Percentiles rank a stretch among this genome's conserved stretches.
phyloP scores from a whole-genome alignment of 2,888 invertebrate species.

The Brachypalpus laphriformis region DNA sequence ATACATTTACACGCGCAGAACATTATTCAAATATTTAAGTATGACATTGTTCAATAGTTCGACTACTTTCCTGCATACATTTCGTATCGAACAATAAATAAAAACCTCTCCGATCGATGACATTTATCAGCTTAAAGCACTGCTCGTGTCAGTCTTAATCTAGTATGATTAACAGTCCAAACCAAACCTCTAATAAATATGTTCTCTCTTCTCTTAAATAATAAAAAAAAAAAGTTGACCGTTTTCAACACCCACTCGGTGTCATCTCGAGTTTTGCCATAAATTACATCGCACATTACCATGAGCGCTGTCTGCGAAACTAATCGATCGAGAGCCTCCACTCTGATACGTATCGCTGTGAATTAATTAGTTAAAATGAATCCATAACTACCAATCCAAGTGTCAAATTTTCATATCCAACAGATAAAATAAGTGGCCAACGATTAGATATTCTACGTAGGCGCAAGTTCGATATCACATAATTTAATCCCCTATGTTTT shows the following conservation, averaged over 20 bases:
- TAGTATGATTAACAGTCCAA: slow-evolving; percentile 12
- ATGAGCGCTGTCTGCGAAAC: slow-evolving; percentile 5
- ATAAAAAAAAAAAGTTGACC: not conserved
- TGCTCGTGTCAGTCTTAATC: slow-evolving; percentile 21
- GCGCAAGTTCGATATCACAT: slow-evolving; percentile 26
- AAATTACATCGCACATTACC: slow-evolving; percentile 9
- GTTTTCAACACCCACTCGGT: slow-evolving; percentile 18
- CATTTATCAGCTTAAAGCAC: slow-evolving; percentile 8
- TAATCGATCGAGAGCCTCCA: slow-evolving; percentile 4
- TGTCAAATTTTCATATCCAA: slow-evolving; percentile 42
- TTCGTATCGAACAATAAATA: not conserved
- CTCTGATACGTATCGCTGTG: slow-evolving; percentile 11
- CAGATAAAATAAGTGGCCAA: not conserved
- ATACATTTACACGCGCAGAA: not conserved
- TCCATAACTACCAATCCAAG: slow-evolving; percentile 17
- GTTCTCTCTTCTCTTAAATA: slow-evolving; percentile 2
- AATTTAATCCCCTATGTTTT: slow-evolving; percentile 29
- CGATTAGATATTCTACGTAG: slow-evolving; percentile 57
- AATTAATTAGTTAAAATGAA: slow-evolving; percentile 49
- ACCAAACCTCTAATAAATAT: slow-evolving; percentile 2
- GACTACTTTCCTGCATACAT: not conserved
- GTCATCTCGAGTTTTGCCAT: slow-evolving; percentile 10
- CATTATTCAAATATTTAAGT: not conserved
- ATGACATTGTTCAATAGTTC: not conserved
- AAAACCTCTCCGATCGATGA: not conserved